phyloP scores from a whole-genome alignment of 2,797 vertebrate genomes.

The Chloroceryle inda region DNA sequence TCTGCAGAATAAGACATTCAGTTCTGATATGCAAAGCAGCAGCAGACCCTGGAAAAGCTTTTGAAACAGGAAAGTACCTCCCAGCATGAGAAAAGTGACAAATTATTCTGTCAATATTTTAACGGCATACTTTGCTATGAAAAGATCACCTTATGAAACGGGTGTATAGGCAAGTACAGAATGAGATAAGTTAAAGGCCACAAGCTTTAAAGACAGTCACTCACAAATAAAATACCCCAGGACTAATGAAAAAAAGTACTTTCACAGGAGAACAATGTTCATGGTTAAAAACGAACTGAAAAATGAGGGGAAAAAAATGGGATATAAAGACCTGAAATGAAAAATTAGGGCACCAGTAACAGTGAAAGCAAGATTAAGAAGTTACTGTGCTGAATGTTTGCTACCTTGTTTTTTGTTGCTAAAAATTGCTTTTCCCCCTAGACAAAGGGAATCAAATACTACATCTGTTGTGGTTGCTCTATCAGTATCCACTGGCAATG shows the following conservation, averaged over 20 bases:
- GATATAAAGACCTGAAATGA: constrained; percentile 8
- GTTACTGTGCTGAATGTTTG: background rate
- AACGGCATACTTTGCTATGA: constrained; percentile 32
- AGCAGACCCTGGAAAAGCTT: constrained; percentile 21
- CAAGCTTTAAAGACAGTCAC: background rate
- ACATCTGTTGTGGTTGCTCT: background rate
- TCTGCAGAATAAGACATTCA: constrained; percentile 36
- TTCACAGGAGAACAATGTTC: constrained; percentile 10
- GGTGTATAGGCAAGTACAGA: constrained; percentile 7
- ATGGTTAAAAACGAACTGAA: constrained; percentile 19
- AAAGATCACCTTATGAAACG: constrained; percentile 45
- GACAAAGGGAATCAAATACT: background rate
- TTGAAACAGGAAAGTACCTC: constrained; percentile 19
- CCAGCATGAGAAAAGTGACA: constrained; percentile 48
- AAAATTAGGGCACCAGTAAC: constrained; percentile 28
- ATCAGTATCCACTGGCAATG: background rate
- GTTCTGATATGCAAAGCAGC: constrained; percentile 64
- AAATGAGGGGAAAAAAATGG: background rate
- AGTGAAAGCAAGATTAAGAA: constrained; percentile 10
- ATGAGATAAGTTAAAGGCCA: constrained; percentile 40
- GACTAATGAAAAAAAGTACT: constrained; percentile 13
- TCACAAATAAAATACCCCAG: background rate
- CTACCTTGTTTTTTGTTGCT: background rate
- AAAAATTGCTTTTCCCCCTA: background rate
- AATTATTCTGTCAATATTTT: constrained; percentile 68